phyloP scores from a whole-genome alignment of 2,797 vertebrate species.

The Enoplosus armatus region DNA sequence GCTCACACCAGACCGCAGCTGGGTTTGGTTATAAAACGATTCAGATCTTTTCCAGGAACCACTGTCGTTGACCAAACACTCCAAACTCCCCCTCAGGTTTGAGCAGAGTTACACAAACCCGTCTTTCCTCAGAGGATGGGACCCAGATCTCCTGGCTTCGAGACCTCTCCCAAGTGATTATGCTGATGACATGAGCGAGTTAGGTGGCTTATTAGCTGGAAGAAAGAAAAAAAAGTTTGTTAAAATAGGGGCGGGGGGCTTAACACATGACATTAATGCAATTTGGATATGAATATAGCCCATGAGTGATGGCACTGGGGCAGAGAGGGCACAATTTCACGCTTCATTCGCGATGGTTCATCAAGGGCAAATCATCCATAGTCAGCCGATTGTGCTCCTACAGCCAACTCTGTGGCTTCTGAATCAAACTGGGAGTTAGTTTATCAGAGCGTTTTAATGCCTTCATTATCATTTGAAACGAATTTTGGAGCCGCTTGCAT shows the following conservation, averaged over 20 bases:
- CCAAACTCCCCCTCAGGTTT: conserved; percentile 86
- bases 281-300: conserved; percentile 79
- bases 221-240: conserved; percentile 34
- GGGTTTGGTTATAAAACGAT: conserved; percentile 91
- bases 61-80: conserved; percentile 89
- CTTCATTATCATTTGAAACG: conserved; percentile 7
- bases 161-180: conserved; percentile 85
- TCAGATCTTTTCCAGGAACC: conserved; percentile 93
- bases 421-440: neutral
- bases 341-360: conserved; percentile 73
- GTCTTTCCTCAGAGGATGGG: conserved; percentile 78
- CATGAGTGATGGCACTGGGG: conserved; percentile 72
- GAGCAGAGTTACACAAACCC: conserved; percentile 83
- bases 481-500: conserved; percentile 1
- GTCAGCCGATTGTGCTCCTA: conserved; percentile 29
- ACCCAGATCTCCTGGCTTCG: conserved; percentile 72
- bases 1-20: conserved; percentile 84
- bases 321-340: conserved; percentile 74
- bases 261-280: conserved; percentile 82
- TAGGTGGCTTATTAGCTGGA: conserved; percentile 76
- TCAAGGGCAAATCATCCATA: conserved; percentile 55
- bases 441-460: neutral
- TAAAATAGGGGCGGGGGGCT: conserved; percentile 74
- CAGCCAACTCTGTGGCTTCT: conserved; percentile 2
- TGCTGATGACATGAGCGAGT: conserved; percentile 83